phyloP scores from a whole-genome alignment of 2,797 vertebrate species.

The Enteromius mattozi region DNA sequence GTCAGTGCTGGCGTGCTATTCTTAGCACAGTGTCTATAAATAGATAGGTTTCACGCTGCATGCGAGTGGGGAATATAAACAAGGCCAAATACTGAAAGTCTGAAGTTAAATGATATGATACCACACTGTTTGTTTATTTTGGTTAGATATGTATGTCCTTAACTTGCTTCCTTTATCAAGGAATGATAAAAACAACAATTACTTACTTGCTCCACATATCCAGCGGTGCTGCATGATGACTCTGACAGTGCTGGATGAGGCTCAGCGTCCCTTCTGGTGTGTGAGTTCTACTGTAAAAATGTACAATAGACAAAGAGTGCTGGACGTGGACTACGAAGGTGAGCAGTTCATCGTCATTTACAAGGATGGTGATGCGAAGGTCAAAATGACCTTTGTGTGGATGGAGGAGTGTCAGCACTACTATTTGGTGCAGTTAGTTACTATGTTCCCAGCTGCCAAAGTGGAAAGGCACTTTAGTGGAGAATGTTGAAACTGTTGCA shows the following conservation, averaged over 20 bases:
- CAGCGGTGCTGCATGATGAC: constrained; percentile 89
- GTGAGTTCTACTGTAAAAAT: constrained; percentile 80
- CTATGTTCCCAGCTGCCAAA: constrained; percentile 77
- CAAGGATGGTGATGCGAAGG: constrained; percentile 77
- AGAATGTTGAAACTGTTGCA: constrained; percentile 31
- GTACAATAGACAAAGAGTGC: constrained; percentile 33
- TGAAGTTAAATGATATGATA: not conserved
- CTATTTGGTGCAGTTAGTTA: constrained; percentile 77
- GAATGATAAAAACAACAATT: not conserved
- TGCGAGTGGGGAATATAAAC: not conserved
- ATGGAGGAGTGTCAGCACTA: constrained; percentile 77
- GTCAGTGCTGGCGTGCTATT: not conserved
- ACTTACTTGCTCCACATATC: constrained; percentile 39
- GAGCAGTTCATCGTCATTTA: constrained; percentile 74
- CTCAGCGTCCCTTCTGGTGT: constrained; percentile 85
- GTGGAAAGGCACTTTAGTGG: constrained; percentile 83
- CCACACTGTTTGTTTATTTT: not conserved
- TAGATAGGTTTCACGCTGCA: not conserved
- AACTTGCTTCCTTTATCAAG: not conserved
- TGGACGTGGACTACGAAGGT: constrained; percentile 74
- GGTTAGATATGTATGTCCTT: not conserved
- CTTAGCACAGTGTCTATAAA: not conserved
- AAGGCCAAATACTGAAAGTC: not conserved
- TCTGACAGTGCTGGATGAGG: constrained; percentile 86
- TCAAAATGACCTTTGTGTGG: constrained; percentile 78